Evolutionary conservation across 2,888 invertebrate species (phyloP), one percentile per base, ranked within the genome.

Genomic region (Gasteruption jaculator): DNA sequence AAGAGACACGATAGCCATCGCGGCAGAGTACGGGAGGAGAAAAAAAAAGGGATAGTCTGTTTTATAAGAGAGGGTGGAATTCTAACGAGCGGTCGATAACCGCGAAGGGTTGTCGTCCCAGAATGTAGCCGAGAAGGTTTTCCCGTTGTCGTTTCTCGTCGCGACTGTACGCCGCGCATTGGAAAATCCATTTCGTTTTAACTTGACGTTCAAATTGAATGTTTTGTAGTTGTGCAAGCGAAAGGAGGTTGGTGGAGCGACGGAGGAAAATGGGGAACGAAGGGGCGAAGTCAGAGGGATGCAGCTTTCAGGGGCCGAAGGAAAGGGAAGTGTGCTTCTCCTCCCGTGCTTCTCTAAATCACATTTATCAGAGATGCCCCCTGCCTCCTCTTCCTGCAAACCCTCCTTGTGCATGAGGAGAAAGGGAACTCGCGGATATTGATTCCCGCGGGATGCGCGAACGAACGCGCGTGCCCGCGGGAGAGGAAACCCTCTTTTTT

Each of bases 131-230:
- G n/a, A n/a, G n/a, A n/a, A n/a, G n/a, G n/a, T n/a, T n/a, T n/a
- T n/a, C n/a, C n/a, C n/a, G n/a, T 40, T 32, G 24, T 15, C 30
- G 37, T 18, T 26, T 31, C 27, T 36, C 16, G 11, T 41, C 22
- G 34, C 19, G 57, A 59, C 54, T 57, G 56, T 61, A 58, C 70
- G 64, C n/a, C n/a, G n/a, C 70, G 66, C 65, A 69, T 70, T 72
- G 71, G 71, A 74, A 75, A 76, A 76, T 76, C 75, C 75, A 76
- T 77, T 76, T 75, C 74, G 73, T 72, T 75, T 74, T 74, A 75
- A 76, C 73, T 75, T 75, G 73, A 74, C 75, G 74, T 73, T 74
- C 72, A 75, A 76, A 76, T 76, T 75, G 75, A 76, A 76, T 75
- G 75, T 75, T 76, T 76, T 75, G 75, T 74, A 74, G 74, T 71